Evolutionary conservation across 2,888 invertebrate species (phyloP).

Genomic region (Mesorhabditis belari): DNA sequence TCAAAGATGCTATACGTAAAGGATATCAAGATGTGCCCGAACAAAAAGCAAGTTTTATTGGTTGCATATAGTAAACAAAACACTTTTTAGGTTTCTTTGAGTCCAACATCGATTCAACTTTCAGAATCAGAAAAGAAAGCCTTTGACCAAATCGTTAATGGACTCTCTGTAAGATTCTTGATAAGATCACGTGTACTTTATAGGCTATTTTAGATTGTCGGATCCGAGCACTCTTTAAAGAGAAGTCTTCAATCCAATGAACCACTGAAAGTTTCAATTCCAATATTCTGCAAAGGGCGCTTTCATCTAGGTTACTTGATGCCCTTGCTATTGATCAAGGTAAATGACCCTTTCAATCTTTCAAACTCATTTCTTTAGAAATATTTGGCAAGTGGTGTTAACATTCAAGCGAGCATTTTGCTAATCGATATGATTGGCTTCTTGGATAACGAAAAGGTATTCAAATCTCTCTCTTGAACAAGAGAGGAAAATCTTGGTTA

Average conservation of each 20-base stretch:
- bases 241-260: not conserved
- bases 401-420: slow-evolving; percentile 23
- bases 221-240: not conserved
- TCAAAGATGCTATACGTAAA: slow-evolving; percentile 18
- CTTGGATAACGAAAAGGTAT: slow-evolving; percentile 43
- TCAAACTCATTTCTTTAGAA: slow-evolving; percentile 6
- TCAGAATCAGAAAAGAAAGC: no score
- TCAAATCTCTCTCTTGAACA: no score
- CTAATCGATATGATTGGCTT: slow-evolving; percentile 48
- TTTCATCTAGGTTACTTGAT: slow-evolving; percentile 34
- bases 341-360: slow-evolving; percentile 4
- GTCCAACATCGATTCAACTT: no score
- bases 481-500: not conserved
- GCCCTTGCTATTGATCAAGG: slow-evolving; percentile 24
- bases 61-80: no score
- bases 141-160: no score
- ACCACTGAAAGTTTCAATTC: slow-evolving; percentile 19
- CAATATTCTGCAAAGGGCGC: slow-evolving; percentile 27
- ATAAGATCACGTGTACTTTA: no score
- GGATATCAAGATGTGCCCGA: slow-evolving; percentile 20
- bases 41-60: not conserved
- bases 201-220: not conserved
- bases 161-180: no score
- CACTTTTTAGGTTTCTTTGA: no score
- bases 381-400: slow-evolving; percentile 12